A percentile compares a stretch with the other conserved stretches of the same genome.
These are phyloP conservation scores for Rhinatrema bivittatum DNA, from an alignment of 2,797 vertebrate species.

Conservation along the genomic window DNA sequence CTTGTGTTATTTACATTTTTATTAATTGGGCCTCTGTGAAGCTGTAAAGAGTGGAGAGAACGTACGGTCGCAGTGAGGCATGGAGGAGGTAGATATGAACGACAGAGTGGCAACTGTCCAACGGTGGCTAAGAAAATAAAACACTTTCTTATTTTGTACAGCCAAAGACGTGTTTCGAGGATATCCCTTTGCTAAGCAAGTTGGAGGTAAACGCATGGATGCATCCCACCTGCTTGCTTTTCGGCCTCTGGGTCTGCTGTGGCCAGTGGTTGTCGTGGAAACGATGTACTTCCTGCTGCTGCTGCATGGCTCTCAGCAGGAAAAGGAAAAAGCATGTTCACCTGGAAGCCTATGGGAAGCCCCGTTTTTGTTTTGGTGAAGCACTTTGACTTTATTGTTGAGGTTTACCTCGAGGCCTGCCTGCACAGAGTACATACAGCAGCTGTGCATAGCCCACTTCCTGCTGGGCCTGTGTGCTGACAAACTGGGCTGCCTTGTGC, in stretches of 20 bases:
- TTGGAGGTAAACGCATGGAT: slow-evolving; percentile 42
- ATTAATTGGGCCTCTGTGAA: too few species aligned
- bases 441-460: too few species aligned
- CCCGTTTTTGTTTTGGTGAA: background rate
- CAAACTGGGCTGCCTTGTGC: too few species aligned
- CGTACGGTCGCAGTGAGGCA: too few species aligned
- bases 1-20: too few species aligned
- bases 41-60: too few species aligned
- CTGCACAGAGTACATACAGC: too few species aligned
- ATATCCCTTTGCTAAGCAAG: slow-evolving; percentile 37
- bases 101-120: background rate
- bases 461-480: too few species aligned
- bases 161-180: slow-evolving; percentile 26
- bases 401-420: too few species aligned
- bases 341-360: background rate
- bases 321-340: slow-evolving; percentile 12
- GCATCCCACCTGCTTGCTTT: slow-evolving; percentile 23
- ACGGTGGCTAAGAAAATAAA: slow-evolving; percentile 12
- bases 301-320: slow-evolving; percentile 27
- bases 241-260: slow-evolving; percentile 35
- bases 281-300: slow-evolving; percentile 31
- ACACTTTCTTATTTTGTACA: slow-evolving; percentile 24
- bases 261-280: slow-evolving; percentile 41
- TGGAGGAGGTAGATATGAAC: too few species aligned
- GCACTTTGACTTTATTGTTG: background rate